Conservation (phyloP, 2,888 invertebrate species). For the Tetragonisca angustula region DNA sequence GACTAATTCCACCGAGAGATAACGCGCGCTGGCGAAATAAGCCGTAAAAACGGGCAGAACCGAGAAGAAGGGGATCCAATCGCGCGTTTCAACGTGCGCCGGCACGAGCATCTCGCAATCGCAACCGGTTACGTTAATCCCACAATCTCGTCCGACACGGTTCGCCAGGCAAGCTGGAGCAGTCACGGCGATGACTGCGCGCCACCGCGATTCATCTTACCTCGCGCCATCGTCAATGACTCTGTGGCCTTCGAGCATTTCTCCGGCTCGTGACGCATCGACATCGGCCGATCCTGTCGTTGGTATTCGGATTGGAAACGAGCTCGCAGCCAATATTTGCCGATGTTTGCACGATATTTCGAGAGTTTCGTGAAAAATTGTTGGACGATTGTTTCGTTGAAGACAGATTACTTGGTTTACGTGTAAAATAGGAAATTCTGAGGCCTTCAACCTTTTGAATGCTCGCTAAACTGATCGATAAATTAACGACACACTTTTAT, state of each 20-base stretch:
- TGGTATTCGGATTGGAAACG: background rate
- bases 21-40: conserved; percentile 15
- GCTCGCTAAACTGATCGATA: too few species aligned
- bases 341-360: background rate
- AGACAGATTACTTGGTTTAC: background rate
- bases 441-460: too few species aligned
- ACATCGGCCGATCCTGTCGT: conserved; percentile 4
- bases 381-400: background rate
- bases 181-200: conserved; percentile 39
- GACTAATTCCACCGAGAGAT: conserved; percentile 5
- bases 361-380: background rate
- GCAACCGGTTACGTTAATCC: conserved; percentile 58
- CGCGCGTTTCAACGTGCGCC: conserved; percentile 8
- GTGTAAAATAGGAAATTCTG: too few species aligned
- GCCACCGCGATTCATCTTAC: conserved; percentile 37
- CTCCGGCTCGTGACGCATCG: conserved; percentile 5
- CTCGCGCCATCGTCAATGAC: conserved; percentile 52
- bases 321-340: background rate
- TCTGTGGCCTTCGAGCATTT: conserved; percentile 59
- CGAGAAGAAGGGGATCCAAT: conserved; percentile 8
- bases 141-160: conserved; percentile 44
- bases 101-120: conserved; percentile 41
- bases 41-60: conserved; percentile 20
- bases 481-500: too few species aligned
- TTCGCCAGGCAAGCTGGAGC: conserved; percentile 35